phyloP scores from a whole-genome alignment of 2,797 vertebrate species.

The Corythornis leucogaster region DNA sequence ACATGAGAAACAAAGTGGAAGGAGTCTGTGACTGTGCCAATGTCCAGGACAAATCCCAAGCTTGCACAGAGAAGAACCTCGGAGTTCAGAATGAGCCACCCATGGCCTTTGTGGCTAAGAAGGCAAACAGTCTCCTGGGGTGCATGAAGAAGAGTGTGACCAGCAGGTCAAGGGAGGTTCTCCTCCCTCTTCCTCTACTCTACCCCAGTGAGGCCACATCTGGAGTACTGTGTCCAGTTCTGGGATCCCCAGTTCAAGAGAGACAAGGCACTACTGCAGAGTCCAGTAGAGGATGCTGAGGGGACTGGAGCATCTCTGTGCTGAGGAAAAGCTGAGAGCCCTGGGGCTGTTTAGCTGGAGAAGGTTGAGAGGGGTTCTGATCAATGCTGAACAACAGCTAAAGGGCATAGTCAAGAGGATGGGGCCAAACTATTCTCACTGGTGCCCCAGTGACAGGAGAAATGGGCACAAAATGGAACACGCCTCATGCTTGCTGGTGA shows the following conservation, averaged over 20 bases:
- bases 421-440: too few relatives aligned
- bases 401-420: neutral
- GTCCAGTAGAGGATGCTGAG: neutral
- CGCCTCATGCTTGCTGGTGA: neutral
- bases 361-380: neutral
- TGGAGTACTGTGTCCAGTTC: neutral
- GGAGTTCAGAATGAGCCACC: neutral
- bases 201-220: neutral
- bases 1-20: neutral
- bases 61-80: neutral
- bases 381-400: neutral
- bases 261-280: neutral
- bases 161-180: neutral
- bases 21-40: neutral
- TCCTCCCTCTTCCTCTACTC: neutral
- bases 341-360: neutral
- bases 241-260: neutral
- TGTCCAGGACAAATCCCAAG: rapidly evolving
- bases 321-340: neutral
- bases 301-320: neutral
- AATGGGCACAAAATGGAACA: too few relatives aligned
- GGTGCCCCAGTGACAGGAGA: too few relatives aligned
- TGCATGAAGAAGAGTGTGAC: neutral
- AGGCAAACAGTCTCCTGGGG: neutral
- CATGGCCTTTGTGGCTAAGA: neutral